Percentiles rank a stretch among this genome's conserved stretches.
phyloP scores from a whole-genome alignment of 2,113 vertebrate genomes.

The Sinocyclocheilus maitianheensis region DNA sequence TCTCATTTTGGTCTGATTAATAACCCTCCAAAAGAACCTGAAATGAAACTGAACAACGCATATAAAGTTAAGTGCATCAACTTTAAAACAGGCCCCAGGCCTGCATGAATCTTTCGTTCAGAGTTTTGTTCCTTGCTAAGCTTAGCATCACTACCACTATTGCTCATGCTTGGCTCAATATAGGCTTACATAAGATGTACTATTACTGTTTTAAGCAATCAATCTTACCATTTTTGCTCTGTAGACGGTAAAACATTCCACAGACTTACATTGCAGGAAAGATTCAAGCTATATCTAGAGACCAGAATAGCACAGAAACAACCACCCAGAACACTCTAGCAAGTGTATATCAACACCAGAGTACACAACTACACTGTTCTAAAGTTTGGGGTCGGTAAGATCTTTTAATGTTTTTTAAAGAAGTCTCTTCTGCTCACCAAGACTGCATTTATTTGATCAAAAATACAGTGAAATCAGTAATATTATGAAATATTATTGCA shows the following conservation, averaged over 20 bases:
- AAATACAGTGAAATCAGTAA: too few species aligned
- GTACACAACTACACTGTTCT: too few species aligned
- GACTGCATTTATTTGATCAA: too few species aligned
- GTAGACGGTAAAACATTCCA: too few species aligned
- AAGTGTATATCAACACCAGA: too few species aligned
- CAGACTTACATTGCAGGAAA: too few species aligned
- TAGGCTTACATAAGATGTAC: background rate
- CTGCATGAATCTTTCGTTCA: background rate
- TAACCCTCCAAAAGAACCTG: background rate
- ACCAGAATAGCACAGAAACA: background rate
- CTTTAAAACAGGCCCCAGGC: background rate
- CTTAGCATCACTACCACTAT: background rate
- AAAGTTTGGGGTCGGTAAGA: too few species aligned
- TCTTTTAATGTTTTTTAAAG: too few species aligned
- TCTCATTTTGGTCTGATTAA: slow-evolving; percentile 30
- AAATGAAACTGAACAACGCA: background rate
- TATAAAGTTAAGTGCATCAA: background rate
- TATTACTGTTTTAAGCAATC: background rate
- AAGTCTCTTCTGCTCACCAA: too few species aligned
- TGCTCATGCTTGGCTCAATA: background rate
- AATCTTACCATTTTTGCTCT: background rate
- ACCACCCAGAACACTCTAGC: too few species aligned
- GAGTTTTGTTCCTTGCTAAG: background rate
- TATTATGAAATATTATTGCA: too few species aligned
- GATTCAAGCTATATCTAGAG: too few species aligned